Evolutionary conservation across 2,888 invertebrate genomes (phyloP).

Genomic region (Athalia circularis): DNA sequence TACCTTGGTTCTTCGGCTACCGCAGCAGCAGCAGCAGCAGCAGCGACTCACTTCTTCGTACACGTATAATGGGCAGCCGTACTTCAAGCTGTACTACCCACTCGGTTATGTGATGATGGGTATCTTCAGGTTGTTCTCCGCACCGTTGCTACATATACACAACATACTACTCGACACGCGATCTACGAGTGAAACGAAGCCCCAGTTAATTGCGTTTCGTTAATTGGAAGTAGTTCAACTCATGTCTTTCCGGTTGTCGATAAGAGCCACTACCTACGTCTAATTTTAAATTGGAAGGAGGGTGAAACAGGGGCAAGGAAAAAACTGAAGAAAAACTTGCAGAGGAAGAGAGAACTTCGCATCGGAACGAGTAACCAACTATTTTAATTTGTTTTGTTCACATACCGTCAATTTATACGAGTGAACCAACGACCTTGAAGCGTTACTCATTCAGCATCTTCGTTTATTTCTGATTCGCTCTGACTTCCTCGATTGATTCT

Average conservation of each 20-base stretch:
- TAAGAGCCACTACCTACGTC: conserved; percentile 10
- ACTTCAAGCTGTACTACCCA: no score
- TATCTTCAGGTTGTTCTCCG: conserved; percentile 22
- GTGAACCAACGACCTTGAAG: no score
- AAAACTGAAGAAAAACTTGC: background rate
- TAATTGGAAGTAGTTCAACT: conserved; percentile 32
- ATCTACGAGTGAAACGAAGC: conserved; percentile 9
- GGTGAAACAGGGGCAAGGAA: background rate
- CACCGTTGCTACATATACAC: background rate
- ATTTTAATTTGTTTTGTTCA: no score
- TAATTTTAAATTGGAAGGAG: conserved; percentile 6
- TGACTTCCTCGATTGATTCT: no score
- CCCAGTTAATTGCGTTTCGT: conserved; percentile 36
- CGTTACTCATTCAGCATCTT: no score
- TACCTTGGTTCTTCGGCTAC: no score
- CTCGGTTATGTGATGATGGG: conserved; percentile 15
- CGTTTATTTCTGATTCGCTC: no score
- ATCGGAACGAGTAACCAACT: no score
- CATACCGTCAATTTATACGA: no score
- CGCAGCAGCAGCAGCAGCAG: background rate
- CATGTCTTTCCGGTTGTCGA: conserved; percentile 31
- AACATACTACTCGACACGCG: conserved; percentile 21
- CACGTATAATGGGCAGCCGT: no score
- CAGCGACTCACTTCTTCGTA: background rate
- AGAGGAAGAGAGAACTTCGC: background rate